These are phyloP conservation scores for Papilio helenus DNA, from an alignment of 1,140 invertebrate genomes.

Conservation along the genomic window DNA sequence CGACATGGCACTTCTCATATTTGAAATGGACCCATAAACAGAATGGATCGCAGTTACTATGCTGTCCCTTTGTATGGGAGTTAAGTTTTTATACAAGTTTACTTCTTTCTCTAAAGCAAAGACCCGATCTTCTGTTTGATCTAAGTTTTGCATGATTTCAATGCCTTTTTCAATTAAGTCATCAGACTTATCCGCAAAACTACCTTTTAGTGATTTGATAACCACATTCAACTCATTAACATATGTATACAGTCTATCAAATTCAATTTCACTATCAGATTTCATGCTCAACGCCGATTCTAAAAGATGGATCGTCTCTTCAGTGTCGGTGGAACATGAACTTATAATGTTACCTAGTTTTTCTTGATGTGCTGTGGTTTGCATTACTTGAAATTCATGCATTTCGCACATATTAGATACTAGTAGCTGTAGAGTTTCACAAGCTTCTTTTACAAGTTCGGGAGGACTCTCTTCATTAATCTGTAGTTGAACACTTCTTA, in stretches of 20 bases:
- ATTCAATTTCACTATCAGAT: constrained; percentile 43
- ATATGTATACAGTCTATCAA: constrained; percentile 54
- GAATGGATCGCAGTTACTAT: constrained; percentile 68
- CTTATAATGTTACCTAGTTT: constrained; percentile 51
- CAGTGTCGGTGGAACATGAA: constrained; percentile 62
- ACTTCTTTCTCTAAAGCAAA: constrained; percentile 69
- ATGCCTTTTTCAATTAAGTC: constrained; percentile 68
- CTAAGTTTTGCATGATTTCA: constrained; percentile 61
- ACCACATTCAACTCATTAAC: constrained; percentile 61
- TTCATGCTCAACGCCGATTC: constrained; percentile 54
- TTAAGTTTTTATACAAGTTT: constrained; percentile 46
- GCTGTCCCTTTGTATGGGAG: constrained; percentile 52
- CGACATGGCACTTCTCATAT: constrained; percentile 73
- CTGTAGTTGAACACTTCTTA: constrained; percentile 77
- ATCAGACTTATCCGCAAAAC: constrained; percentile 58
- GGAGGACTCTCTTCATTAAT: constrained; percentile 71
- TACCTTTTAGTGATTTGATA: constrained; percentile 56
- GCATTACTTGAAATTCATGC: constrained; percentile 45
- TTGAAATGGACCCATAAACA: constrained; percentile 70
- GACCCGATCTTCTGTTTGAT: constrained; percentile 69
- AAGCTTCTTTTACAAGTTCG: constrained; percentile 70
- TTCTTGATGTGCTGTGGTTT: constrained; percentile 42
- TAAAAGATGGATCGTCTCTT: constrained; percentile 64
- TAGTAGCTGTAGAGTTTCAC: constrained; percentile 64
- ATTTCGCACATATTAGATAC: constrained; percentile 62